Conservation (phyloP, 2,113 vertebrate genomes). For the Sylvia atricapilla region DNA sequence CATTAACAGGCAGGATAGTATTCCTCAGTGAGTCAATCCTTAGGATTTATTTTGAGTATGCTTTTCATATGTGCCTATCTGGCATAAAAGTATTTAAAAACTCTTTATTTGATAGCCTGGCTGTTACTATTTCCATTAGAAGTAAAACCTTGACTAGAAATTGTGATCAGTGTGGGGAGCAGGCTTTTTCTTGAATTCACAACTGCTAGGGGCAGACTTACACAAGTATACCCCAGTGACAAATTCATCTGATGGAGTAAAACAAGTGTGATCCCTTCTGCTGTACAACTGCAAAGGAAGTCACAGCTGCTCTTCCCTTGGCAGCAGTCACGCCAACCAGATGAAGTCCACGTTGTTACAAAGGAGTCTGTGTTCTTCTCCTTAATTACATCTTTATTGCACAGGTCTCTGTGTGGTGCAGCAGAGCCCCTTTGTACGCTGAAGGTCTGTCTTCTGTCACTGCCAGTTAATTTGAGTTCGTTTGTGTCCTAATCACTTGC, state of each 20-base stretch:
- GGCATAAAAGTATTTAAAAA: not conserved
- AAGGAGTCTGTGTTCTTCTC: conserved; percentile 34
- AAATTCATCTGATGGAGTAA: not conserved
- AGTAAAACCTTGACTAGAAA: not conserved
- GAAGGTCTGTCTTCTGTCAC: conserved; percentile 31
- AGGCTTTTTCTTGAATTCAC: not conserved
- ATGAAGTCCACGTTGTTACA: not conserved
- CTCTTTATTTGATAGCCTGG: not conserved
- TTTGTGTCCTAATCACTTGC: not conserved
- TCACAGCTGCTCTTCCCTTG: conserved; percentile 19
- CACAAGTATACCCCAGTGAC: not conserved
- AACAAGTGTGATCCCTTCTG: not conserved
- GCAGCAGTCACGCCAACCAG: not conserved
- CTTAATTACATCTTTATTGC: conserved; percentile 45
- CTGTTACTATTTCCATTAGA: not conserved
- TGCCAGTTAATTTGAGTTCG: not conserved
- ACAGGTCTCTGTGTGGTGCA: conserved; percentile 2
- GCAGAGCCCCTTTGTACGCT: not conserved
- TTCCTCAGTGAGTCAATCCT: not conserved
- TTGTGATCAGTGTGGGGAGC: not conserved
- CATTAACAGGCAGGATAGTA: not conserved
- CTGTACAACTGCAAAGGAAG: not conserved
- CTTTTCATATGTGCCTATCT: not conserved
- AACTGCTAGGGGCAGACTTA: not conserved
- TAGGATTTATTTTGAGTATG: not conserved